These are phyloP conservation scores for Plebejus argus DNA, from an alignment of 2,888 invertebrate genomes.

Conservation along the genomic window DNA sequence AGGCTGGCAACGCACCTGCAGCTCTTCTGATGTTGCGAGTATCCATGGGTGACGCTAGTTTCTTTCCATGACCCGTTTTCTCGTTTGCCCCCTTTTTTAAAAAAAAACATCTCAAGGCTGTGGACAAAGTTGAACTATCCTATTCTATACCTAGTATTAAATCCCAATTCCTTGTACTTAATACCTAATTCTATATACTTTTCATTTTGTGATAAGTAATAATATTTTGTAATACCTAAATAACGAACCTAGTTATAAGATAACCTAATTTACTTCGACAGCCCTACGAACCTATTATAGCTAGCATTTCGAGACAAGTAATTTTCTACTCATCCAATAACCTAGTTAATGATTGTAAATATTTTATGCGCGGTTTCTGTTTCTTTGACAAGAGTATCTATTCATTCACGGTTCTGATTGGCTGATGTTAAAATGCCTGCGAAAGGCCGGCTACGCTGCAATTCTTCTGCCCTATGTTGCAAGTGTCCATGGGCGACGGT, in stretches of 20 bases:
- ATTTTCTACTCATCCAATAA: neutral
- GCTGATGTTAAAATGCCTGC: too few relatives aligned
- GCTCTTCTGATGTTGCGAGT: too few relatives aligned
- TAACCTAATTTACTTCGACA: neutral
- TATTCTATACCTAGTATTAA: neutral
- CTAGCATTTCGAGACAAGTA: neutral
- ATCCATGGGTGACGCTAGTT: too few relatives aligned
- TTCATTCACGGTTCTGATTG: neutral
- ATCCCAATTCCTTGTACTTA: neutral
- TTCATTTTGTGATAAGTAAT: conserved; percentile 17
- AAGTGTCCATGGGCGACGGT: too few relatives aligned
- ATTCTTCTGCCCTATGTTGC: too few relatives aligned
- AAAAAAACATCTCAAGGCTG: too few relatives aligned
- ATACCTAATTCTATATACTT: neutral
- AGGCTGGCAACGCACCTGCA: too few relatives aligned
- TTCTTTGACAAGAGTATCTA: neutral
- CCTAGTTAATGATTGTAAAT: neutral
- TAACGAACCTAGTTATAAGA: neutral
- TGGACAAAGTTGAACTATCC: neutral
- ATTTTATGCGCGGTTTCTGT: neutral
- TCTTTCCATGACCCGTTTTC: too few relatives aligned
- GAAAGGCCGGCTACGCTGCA: too few relatives aligned
- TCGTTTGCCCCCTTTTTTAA: too few relatives aligned
- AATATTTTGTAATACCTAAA: neutral
- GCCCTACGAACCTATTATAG: neutral